Base-by-base conservation (phyloP, 2,113 vertebrate species). In the Hypocryptadius cinnamomeus region DNA sequence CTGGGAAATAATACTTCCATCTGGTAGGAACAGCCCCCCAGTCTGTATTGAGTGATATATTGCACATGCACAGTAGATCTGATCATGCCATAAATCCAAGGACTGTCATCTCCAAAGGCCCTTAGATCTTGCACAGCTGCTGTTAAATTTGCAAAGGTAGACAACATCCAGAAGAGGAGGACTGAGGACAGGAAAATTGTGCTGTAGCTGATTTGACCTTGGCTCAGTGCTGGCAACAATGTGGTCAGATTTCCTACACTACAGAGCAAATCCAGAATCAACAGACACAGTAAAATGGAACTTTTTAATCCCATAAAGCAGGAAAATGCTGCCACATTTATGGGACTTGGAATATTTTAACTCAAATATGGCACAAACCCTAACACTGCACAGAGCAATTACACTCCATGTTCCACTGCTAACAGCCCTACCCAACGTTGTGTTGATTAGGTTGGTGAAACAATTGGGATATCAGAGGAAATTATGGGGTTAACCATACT, bases 401-500 rank as follows among this genome's bases (percentile, higher is more conserved):
- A 6, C 8, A 48, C 35, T 27, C 44, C 39, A 3, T 1, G 4
- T 59, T 50, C 51, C 84, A 45, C 3, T 45, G 30, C 50, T 40
- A 82, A 93, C 77, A 57, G 68, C 37, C 20, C 22, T 76, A 25
- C 33, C 30, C 3, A 2, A 39, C 3, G 18, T 17, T 63, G 22
- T 69, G n/a, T 63, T 85, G 47, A 40, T 50, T 70, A 99, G 99
- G 99, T 99, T 72, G 99, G 99, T 37, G 99, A 99, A 97, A 99
- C 99, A 30, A 98, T 99, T 48, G 99, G 99, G 48, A 99, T 99
- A 96, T 99, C 99, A 2, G 99, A 99, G 96, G 99, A 99, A 93
- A 99, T 99, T 21, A 99, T 99, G 99, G 99, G 99, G 13, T 96
- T 99, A 79, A 99, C 99, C 8, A 99, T 99, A 37, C 95, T 99